Conservation (phyloP, 2,888 invertebrate species). For the Rhingia rostrata region DNA sequence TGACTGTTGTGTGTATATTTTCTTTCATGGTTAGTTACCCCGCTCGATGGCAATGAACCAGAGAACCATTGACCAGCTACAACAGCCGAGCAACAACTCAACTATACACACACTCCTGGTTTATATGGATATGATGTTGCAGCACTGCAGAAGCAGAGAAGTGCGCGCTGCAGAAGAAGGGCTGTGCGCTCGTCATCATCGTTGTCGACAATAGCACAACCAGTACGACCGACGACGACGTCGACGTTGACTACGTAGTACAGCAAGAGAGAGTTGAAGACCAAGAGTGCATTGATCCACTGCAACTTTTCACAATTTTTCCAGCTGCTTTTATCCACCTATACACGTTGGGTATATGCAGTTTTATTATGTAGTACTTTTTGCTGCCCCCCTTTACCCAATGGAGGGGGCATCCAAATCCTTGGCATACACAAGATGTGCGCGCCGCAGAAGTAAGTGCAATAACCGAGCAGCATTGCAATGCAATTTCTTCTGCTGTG, state of each 20-base stretch:
- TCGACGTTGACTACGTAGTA: slow-evolving; percentile 9
- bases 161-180: not conserved
- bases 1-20: slow-evolving; percentile 73
- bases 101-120: slow-evolving; percentile 43
- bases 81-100: slow-evolving; percentile 54
- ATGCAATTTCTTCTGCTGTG: slow-evolving; percentile 63
- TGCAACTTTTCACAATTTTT: slow-evolving; percentile 67
- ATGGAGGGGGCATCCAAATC: not conserved
- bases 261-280: slow-evolving; percentile 62
- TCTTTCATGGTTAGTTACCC: slow-evolving; percentile 81
- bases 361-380: slow-evolving; percentile 41
- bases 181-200: slow-evolving; percentile 16
- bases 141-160: not conserved
- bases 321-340: slow-evolving; percentile 55
- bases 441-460: slow-evolving; percentile 57
- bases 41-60: slow-evolving; percentile 83
- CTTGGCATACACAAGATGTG: slow-evolving; percentile 49
- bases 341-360: slow-evolving; percentile 5
- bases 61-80: slow-evolving; percentile 83
- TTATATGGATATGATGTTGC: slow-evolving; percentile 32
- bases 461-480: slow-evolving; percentile 64
- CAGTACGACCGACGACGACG: not conserved
- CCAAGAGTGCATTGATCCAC: slow-evolving; percentile 73
- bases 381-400: not conserved
- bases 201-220: slow-evolving; percentile 2